Percentiles rank a stretch among this genome's conserved stretches.
phyloP scores from a whole-genome alignment of 2,113 vertebrate genomes.

The Abramis brama region DNA sequence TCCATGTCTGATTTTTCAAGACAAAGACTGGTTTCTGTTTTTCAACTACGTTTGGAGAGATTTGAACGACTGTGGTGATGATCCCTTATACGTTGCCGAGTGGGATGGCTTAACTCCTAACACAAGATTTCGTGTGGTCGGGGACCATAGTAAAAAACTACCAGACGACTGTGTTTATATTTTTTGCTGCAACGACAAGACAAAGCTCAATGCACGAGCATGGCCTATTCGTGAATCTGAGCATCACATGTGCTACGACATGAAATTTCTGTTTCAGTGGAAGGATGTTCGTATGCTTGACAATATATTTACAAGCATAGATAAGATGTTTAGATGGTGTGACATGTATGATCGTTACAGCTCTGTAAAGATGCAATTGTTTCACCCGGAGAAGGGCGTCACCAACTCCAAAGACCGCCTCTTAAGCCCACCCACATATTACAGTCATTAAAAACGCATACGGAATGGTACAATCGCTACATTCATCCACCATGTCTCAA shows the following conservation, averaged over 20 bases:
- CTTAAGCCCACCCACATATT: neutral
- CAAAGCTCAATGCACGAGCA: rapidly evolving
- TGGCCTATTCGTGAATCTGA: neutral
- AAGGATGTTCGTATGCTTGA: neutral
- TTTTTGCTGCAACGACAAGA: neutral
- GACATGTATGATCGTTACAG: neutral
- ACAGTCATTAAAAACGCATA: neutral
- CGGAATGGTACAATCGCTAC: rapidly evolving
- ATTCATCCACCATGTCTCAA: neutral
- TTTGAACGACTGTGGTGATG: neutral
- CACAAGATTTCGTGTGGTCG: neutral
- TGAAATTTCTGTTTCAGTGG: neutral
- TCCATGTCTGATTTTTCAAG: neutral
- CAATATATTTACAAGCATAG: neutral
- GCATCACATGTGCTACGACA: neutral
- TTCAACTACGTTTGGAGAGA: neutral
- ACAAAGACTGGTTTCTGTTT: neutral
- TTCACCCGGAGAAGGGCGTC: neutral
- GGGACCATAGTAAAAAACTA: neutral
- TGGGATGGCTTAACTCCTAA: neutral
- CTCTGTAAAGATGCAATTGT: neutral
- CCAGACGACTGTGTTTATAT: neutral
- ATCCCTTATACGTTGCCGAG: neutral
- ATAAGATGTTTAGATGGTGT: neutral
- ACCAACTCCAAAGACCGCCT: neutral